phyloP scores from a whole-genome alignment of 2,113 vertebrate species.

The Opisthocomus hoazin region DNA sequence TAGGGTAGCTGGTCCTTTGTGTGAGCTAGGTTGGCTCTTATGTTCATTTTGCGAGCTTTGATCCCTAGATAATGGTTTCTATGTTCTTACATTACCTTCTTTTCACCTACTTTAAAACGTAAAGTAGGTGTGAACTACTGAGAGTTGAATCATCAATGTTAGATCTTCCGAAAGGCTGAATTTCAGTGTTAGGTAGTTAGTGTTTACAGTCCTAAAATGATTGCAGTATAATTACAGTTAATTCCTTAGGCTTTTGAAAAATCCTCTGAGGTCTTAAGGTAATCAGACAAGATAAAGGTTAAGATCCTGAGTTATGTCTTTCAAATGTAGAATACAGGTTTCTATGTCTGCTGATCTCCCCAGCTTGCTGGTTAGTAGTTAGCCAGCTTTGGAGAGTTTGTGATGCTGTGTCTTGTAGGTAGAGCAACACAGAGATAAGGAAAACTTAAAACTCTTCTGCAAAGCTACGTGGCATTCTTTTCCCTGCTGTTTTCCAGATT shows the following conservation, averaged over 20 bases:
- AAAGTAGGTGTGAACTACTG: background rate
- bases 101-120: background rate
- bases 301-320: background rate
- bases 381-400: background rate
- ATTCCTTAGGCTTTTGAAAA: background rate
- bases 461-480: background rate
- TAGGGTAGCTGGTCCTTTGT: background rate
- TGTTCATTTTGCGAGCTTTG: background rate
- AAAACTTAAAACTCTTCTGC: background rate
- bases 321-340: background rate
- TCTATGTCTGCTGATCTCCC: background rate
- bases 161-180: background rate
- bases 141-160: background rate
- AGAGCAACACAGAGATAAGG: background rate
- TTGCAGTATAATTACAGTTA: background rate
- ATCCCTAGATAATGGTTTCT: background rate
- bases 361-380: background rate
- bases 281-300: background rate
- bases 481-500: background rate
- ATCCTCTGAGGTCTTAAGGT: background rate
- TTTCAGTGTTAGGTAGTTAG: background rate
- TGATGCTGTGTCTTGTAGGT: fast-evolving
- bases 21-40: background rate
- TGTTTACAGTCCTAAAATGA: background rate
- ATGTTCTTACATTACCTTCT: background rate